phyloP scores from a whole-genome alignment of 1,140 invertebrate species.

The Zaprionus lachaisei region DNA sequence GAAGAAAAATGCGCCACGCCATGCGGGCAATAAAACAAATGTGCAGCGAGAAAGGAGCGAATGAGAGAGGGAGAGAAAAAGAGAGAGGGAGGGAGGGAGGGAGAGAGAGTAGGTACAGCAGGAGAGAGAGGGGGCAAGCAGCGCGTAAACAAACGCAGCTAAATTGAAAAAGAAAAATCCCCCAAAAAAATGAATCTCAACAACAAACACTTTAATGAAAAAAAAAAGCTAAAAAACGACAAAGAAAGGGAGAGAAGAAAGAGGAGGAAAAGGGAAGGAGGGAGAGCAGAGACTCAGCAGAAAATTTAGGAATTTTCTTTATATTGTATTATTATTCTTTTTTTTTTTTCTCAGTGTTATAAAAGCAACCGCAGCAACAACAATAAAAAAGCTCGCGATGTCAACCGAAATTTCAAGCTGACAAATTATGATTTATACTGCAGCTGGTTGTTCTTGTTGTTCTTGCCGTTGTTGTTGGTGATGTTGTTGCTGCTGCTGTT shows the following conservation, averaged over 20 bases:
- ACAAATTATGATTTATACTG: constrained; percentile 78
- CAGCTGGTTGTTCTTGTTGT: constrained; percentile 52
- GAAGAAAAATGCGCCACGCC: constrained; percentile 64
- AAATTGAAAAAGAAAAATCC: constrained; percentile 54
- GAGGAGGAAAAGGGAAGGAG: neutral
- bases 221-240: constrained; percentile 44
- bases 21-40: constrained; percentile 49
- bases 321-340: constrained; percentile 12
- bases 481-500: constrained; percentile 18
- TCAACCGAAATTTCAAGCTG: constrained; percentile 45
- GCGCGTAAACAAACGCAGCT: constrained; percentile 46
- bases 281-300: neutral
- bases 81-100: neutral
- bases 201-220: constrained; percentile 39
- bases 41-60: neutral
- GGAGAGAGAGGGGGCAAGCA: neutral
- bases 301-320: constrained; percentile 27
- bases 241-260: constrained; percentile 33
- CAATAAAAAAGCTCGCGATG: constrained; percentile 20
- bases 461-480: constrained; percentile 35
- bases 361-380: constrained; percentile 25
- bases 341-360: neutral
- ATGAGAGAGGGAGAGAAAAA: neutral
- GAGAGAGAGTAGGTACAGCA: neutral
- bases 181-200: constrained; percentile 3